Evolutionary conservation across 2,888 invertebrate species (phyloP).

Genomic region (Drosophila koepferae): DNA sequence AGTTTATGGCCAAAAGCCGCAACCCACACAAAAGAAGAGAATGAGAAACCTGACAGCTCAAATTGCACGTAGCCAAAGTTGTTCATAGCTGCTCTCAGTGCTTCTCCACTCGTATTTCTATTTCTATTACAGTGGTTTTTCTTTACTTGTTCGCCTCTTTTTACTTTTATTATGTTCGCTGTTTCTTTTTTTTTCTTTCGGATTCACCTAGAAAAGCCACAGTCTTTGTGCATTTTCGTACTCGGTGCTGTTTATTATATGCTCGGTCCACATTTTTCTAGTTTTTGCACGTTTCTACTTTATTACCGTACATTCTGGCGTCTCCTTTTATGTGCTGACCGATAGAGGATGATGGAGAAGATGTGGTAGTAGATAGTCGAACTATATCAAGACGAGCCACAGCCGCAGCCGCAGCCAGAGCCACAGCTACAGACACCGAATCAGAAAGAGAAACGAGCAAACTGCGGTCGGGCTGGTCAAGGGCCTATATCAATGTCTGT

Average conservation of each 20-base stretch:
- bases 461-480: constrained; percentile 59
- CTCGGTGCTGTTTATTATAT: constrained; percentile 72
- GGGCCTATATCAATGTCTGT: constrained; percentile 12
- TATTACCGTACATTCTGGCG: constrained; percentile 68
- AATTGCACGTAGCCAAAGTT: constrained; percentile 77
- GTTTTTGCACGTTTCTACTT: constrained; percentile 80
- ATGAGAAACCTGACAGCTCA: constrained; percentile 67
- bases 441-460: constrained; percentile 24
- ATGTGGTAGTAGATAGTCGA: constrained; percentile 26
- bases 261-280: constrained; percentile 75
- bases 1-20: constrained; percentile 74
- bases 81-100: constrained; percentile 52
- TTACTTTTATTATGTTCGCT: constrained; percentile 11
- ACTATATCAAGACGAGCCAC: constrained; percentile 25
- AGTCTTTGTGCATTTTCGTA: constrained; percentile 66
- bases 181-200: constrained; percentile 6
- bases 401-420: not conserved
- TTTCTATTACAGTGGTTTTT: constrained; percentile 37
- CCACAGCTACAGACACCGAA: constrained; percentile 8
- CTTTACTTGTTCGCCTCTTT: constrained; percentile 23
- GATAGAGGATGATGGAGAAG: constrained; percentile 18
- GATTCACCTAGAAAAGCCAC: constrained; percentile 9
- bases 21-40: constrained; percentile 53
- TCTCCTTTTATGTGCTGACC: constrained; percentile 64
- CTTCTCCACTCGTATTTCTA: constrained; percentile 45